Conservation (phyloP, 2,888 invertebrate genomes). For the Oligia latruncula region DNA sequence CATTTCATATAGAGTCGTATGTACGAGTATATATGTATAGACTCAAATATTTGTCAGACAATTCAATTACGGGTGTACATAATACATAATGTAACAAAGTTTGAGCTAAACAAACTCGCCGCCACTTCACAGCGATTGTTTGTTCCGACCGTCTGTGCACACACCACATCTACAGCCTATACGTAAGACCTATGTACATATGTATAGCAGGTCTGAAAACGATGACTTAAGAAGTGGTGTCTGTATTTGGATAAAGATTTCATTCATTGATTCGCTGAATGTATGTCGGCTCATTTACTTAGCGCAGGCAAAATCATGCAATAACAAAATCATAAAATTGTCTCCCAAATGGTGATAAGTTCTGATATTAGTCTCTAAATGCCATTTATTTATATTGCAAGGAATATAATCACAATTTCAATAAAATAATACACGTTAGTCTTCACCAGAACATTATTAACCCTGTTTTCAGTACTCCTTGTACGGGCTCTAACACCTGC, state of each 20-base stretch:
- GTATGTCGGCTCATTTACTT: background rate
- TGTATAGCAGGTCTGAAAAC: background rate
- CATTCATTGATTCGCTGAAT: constrained; percentile 2
- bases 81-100: constrained; percentile 73
- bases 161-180: constrained; percentile 41
- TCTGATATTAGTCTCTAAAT: background rate
- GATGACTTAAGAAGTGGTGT: background rate
- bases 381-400: background rate
- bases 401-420: background rate
- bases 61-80: constrained; percentile 76
- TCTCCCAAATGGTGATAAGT: background rate
- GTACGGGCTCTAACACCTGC: background rate
- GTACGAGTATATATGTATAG: background rate
- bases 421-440: background rate
- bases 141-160: constrained; percentile 70
- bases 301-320: background rate
- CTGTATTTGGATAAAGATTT: background rate
- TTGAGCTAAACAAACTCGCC: constrained; percentile 66
- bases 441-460: background rate
- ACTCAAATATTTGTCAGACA: constrained; percentile 74
- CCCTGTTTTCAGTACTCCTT: background rate
- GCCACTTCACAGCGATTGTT: constrained; percentile 75
- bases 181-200: background rate
- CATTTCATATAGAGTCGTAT: background rate
- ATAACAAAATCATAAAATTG: background rate